A percentile compares a stretch with the other conserved stretches of the same genome.
Conservation (phyloP, 2,888 invertebrate species). For the Acanthoscelides obtectus region DNA sequence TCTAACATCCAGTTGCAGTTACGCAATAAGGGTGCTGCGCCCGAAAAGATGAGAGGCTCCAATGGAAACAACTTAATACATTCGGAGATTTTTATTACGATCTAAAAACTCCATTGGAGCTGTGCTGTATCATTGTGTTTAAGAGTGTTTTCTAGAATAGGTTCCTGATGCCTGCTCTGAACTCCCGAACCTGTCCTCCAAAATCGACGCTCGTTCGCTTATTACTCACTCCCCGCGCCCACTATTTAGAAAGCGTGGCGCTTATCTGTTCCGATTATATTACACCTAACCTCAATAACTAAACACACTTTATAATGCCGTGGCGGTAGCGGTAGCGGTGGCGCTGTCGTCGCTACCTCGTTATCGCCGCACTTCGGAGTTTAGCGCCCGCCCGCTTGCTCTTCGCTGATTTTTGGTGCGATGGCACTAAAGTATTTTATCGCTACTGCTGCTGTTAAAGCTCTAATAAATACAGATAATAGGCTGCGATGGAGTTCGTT, state of each 20-base stretch:
- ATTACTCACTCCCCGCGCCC: conserved; percentile 15
- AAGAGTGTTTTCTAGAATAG: no score
- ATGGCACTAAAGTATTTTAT: neutral
- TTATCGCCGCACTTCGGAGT: neutral
- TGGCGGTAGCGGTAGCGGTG: conserved; percentile 14
- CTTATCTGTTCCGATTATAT: conserved; percentile 44
- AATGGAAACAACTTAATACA: no score
- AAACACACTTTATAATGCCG: conserved; percentile 34
- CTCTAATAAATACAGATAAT: neutral
- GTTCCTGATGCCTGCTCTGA: neutral
- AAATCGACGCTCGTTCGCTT: neutral
- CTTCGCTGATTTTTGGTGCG: neutral
- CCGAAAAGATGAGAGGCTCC: no score
- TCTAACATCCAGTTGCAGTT: no score
- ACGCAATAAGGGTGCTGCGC: no score
- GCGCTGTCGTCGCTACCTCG: conserved; percentile 4
- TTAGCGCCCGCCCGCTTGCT: neutral
- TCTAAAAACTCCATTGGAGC: no score
- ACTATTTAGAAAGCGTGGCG: conserved; percentile 37
- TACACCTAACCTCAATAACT: conserved; percentile 42
- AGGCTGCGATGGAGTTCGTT: neutral
- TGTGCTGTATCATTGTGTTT: no score
- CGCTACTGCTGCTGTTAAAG: neutral
- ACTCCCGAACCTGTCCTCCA: neutral
- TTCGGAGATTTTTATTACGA: no score